Percentiles rank a stretch among this genome's conserved stretches.
These are phyloP conservation scores for Microtus montanus DNA, from an alignment of 2,113 vertebrate genomes.

Conservation along the genomic window DNA sequence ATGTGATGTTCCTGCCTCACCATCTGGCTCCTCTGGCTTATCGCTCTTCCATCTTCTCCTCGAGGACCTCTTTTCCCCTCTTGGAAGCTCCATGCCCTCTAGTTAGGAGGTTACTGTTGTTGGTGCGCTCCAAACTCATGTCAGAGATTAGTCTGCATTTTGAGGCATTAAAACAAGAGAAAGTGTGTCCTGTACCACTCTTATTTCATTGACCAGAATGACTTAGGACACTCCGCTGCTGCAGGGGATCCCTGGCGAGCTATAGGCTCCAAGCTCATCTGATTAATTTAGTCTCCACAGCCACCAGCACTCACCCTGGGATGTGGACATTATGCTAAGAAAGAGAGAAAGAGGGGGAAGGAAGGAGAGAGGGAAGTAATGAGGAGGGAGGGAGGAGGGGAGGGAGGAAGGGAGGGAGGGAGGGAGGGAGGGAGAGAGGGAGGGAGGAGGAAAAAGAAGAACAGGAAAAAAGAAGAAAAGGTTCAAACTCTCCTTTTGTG, in stretches of 20 bases:
- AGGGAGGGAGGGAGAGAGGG: too few species aligned
- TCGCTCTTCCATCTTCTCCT: neutral
- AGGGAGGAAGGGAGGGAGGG: rapidly evolving
- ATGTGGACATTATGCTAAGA: neutral
- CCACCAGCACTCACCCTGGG: neutral
- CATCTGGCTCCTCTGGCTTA: too few species aligned
- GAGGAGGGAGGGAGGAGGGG: rapidly evolving
- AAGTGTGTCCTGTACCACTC: neutral
- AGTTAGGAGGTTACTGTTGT: neutral
- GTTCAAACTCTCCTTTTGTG: neutral
- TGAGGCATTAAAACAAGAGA: neutral
- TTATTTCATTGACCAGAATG: neutral
- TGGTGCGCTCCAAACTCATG: neutral
- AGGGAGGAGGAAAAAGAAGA: too few species aligned
- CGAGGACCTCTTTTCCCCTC: neutral
- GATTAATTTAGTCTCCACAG: neutral
- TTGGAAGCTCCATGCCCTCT: neutral
- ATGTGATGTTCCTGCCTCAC: neutral
- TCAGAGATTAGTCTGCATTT: neutral
- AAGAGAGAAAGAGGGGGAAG: neutral
- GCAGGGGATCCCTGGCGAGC: neutral
- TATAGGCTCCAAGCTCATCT: neutral
- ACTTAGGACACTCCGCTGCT: neutral
- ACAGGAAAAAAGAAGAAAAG: neutral
- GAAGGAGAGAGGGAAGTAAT: too few species aligned